A percentile compares a stretch with the other conserved stretches of the same genome.
phyloP scores from a whole-genome alignment of 1,140 invertebrate species.

The Bombus difficillimus region DNA sequence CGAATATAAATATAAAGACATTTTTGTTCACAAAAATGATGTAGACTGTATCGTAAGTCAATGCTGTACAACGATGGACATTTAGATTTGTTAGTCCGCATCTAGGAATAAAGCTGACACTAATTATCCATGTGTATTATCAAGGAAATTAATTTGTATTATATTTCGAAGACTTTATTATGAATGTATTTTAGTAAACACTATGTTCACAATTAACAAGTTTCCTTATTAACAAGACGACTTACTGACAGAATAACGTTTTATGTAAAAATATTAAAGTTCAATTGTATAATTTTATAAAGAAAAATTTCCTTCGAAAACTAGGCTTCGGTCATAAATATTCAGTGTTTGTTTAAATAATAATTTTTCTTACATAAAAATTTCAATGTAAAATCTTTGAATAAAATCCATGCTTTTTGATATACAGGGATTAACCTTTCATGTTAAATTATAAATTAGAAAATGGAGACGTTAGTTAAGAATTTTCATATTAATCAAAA shows the following conservation, averaged over 20 bases:
- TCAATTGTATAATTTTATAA: too few relatives aligned
- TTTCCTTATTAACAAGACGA: neutral
- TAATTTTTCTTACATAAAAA: neutral
- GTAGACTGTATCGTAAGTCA: neutral
- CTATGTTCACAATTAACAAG: neutral
- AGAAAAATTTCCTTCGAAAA: too few relatives aligned
- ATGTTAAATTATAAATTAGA: neutral
- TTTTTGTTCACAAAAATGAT: neutral
- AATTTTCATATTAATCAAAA: neutral
- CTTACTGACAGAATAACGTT: neutral
- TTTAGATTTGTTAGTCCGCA: neutral
- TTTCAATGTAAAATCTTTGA: neutral
- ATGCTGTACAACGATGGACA: neutral
- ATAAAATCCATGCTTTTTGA: neutral
- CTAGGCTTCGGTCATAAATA: too few relatives aligned
- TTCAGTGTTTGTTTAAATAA: too few relatives aligned
- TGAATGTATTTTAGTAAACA: too few relatives aligned
- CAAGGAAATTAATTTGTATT: neutral
- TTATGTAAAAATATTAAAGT: too few relatives aligned
- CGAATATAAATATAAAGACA: too few relatives aligned
- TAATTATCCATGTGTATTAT: neutral
- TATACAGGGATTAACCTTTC: too few relatives aligned
- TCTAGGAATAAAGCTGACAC: neutral
- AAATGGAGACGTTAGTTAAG: neutral
- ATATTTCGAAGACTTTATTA: neutral